Evolutionary conservation across 2,797 vertebrate species (phyloP).

Genomic region (Hemitrygon akajei): DNA sequence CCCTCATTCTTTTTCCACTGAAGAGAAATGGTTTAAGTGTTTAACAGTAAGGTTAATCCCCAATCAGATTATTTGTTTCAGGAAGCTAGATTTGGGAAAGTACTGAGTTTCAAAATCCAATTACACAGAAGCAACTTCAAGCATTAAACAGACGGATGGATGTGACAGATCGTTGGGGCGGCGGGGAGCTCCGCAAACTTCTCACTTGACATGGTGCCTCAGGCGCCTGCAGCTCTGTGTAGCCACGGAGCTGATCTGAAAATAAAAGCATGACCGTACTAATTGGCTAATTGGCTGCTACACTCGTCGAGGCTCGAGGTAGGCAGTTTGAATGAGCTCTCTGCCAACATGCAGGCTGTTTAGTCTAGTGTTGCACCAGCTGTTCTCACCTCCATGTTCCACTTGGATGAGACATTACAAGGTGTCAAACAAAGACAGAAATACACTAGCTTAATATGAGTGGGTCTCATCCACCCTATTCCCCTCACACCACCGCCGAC

Average conservation of each 20-base stretch:
- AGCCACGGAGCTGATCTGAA: neutral
- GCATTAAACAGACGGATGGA: neutral
- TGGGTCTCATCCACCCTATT: neutral
- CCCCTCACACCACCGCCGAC: neutral
- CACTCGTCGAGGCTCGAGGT: neutral
- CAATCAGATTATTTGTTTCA: neutral
- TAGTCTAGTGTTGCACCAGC: constrained; percentile 4
- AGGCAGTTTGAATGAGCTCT: constrained; percentile 20
- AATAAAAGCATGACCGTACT: neutral
- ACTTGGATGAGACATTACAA: constrained; percentile 27
- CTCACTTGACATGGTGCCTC: neutral
- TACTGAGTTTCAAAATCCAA: neutral
- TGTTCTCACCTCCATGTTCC: neutral
- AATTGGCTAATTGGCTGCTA: neutral
- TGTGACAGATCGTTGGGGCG: neutral
- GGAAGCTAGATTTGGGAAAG: neutral
- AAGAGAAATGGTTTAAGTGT: neutral
- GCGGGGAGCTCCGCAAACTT: neutral
- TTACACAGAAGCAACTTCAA: neutral
- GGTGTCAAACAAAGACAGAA: constrained; percentile 3
- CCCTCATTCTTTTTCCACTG: neutral
- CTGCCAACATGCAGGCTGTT: constrained; percentile 17
- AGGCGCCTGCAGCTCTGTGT: neutral
- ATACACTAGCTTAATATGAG: neutral
- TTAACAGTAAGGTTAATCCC: neutral